These are phyloP conservation scores for Drosophila algonquin DNA, from an alignment of 2,888 invertebrate species.

Conservation along the genomic window DNA sequence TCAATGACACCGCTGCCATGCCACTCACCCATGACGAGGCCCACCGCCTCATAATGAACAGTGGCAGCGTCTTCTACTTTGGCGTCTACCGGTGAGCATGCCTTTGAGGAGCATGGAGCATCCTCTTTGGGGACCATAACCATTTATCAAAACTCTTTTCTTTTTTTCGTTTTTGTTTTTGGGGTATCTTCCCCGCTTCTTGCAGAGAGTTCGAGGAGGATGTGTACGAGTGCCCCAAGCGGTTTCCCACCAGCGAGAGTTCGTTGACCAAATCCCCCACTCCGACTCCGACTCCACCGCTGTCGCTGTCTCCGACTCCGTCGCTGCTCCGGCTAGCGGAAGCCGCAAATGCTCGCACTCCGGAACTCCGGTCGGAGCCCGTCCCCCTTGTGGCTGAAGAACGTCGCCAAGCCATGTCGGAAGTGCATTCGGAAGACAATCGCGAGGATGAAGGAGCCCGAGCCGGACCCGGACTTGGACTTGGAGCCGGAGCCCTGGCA, in stretches of 20 bases:
- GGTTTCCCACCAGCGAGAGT: slow-evolving; percentile 73
- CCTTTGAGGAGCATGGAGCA: not conserved
- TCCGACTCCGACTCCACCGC: slow-evolving; percentile 23
- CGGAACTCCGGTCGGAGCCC: slow-evolving; percentile 51
- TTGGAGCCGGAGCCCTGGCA: not conserved
- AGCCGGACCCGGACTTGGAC: not conserved
- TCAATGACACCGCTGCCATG: slow-evolving; percentile 89
- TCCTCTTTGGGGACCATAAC: slow-evolving; percentile 5
- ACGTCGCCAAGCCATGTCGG: slow-evolving; percentile 61
- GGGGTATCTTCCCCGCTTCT: not conserved
- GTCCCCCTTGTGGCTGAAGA: slow-evolving; percentile 31
- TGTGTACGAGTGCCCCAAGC: slow-evolving; percentile 47
- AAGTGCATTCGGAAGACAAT: slow-evolving; percentile 68
- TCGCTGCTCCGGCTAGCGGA: slow-evolving; percentile 53
- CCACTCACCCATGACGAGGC: slow-evolving; percentile 91
- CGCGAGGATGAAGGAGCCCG: slow-evolving; percentile 30
- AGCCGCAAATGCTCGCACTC: slow-evolving; percentile 68
- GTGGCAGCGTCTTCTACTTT: slow-evolving; percentile 89
- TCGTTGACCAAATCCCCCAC: slow-evolving; percentile 72
- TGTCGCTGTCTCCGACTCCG: slow-evolving; percentile 26
- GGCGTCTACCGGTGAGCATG: slow-evolving; percentile 82
- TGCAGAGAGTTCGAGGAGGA: slow-evolving; percentile 73
- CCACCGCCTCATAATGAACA: slow-evolving; percentile 88
- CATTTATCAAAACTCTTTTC: slow-evolving; percentile 23
- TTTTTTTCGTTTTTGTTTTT: not conserved